A percentile compares a stretch with the other conserved stretches of the same genome.
Evolutionary conservation across 2,888 invertebrate genomes (phyloP).

Genomic region (Orthosia cruda): DNA sequence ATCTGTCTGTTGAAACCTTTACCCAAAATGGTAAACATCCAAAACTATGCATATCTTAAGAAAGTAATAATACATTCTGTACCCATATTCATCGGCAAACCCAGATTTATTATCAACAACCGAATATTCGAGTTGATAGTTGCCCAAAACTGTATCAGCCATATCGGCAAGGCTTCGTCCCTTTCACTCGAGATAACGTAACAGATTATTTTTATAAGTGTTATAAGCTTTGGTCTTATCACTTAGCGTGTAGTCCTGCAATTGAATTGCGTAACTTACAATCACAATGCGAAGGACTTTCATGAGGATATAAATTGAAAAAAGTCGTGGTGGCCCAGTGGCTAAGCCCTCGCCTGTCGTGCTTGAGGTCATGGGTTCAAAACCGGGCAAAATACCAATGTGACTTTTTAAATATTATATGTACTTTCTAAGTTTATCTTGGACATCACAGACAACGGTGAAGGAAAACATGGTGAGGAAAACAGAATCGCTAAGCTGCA

Average conservation of each 20-base stretch:
- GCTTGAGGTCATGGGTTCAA: too few species aligned
- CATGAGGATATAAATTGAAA: too few species aligned
- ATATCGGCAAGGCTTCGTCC: constrained; percentile 7
- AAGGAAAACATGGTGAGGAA: too few species aligned
- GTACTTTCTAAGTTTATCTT: too few species aligned
- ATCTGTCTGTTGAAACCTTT: too few species aligned
- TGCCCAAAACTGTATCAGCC: constrained; percentile 14
- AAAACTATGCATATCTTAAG: neutral
- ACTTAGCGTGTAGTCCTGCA: neutral
- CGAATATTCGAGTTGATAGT: constrained; percentile 19
- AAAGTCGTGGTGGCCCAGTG: too few species aligned
- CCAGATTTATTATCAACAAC: constrained; percentile 15
- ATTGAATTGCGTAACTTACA: neutral
- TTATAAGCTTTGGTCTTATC: neutral
- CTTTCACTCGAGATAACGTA: constrained; percentile 26
- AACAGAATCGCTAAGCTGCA: too few species aligned
- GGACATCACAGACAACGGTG: too few species aligned
- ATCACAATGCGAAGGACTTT: too few species aligned
- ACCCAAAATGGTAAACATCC: neutral
- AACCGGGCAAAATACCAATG: too few species aligned
- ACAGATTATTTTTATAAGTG: constrained; percentile 1
- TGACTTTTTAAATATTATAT: too few species aligned
- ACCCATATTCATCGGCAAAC: neutral
- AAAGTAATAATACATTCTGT: neutral
- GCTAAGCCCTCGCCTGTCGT: too few species aligned